A percentile compares a stretch with the other conserved stretches of the same genome.
phyloP scores from a whole-genome alignment of 1,140 invertebrate genomes.

The Protaetia brevitarsis region DNA sequence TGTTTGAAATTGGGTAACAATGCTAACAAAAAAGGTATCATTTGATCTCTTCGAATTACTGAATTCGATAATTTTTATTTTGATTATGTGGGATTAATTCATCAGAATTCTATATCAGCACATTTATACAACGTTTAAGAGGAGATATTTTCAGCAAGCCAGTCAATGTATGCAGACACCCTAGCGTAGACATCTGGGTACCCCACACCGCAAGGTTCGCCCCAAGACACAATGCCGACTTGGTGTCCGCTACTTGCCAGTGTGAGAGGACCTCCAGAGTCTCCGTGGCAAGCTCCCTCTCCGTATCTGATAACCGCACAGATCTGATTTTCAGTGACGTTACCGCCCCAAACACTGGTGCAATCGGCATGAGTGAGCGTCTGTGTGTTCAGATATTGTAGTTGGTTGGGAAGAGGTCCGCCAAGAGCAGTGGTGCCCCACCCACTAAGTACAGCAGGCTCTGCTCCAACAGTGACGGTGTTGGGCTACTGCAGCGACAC shows the following conservation, averaged over 20 bases:
- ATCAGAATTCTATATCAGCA: too few relatives aligned
- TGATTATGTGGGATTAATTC: too few relatives aligned
- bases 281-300: constrained; percentile 59
- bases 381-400: constrained; percentile 49
- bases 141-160: constrained; percentile 46
- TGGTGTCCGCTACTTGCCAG: not conserved
- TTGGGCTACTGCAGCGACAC: not conserved
- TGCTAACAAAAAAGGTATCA: too few relatives aligned
- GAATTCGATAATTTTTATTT: too few relatives aligned
- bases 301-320: constrained; percentile 60
- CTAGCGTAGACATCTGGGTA: constrained; percentile 63
- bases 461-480: not conserved
- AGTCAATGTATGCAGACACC: constrained; percentile 51
- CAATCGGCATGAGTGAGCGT: constrained; percentile 46
- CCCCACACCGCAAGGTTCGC: constrained; percentile 60
- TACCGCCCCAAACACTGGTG: constrained; percentile 20
- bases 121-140: too few relatives aligned
- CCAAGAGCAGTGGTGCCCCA: constrained; percentile 48
- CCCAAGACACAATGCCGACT: constrained; percentile 54
- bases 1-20: too few relatives aligned
- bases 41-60: too few relatives aligned
- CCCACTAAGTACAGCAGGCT: not conserved
- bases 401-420: constrained; percentile 41
- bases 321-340: constrained; percentile 47
- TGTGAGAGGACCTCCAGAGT: constrained; percentile 59